A percentile compares a stretch with the other conserved stretches of the same genome.
phyloP scores from a whole-genome alignment of 2,113 vertebrate genomes.

The Lampris megalopsis region DNA sequence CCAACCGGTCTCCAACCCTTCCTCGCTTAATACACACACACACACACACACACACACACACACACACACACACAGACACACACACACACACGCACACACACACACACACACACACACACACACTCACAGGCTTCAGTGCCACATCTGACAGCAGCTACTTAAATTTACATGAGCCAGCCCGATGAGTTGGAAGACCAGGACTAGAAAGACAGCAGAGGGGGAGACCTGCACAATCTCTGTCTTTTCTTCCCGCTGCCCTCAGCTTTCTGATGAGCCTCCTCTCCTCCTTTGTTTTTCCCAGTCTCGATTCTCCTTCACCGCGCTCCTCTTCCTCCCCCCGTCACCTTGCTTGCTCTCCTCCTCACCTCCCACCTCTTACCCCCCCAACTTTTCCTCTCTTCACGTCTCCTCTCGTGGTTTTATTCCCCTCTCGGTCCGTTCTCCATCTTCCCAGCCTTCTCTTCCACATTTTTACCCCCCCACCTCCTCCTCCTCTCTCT shows the following conservation, averaged over 20 bases:
- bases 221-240: background rate
- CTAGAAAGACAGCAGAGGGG: background rate
- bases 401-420: background rate
- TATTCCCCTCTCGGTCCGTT: background rate
- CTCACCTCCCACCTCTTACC: no score
- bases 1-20: no score
- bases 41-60: conserved; percentile 1
- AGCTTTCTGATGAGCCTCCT: no score
- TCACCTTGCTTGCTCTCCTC: no score
- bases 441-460: background rate
- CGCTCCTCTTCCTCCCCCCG: no score
- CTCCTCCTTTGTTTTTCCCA: no score
- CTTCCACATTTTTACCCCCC: background rate
- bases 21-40: no score
- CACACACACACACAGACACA: conserved; percentile 8
- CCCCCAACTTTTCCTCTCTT: background rate
- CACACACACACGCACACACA: background rate
- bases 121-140: conserved; percentile 4
- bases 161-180: conserved; percentile 42
- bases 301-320: no score
- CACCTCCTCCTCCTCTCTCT: background rate
- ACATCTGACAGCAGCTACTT: conserved; percentile 21
- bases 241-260: background rate
- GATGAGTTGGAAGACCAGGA: conserved; percentile 6
- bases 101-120: conserved; percentile 20